These are phyloP conservation scores for Pandemis heparana DNA, from an alignment of 2,888 invertebrate species.

Conservation along the genomic window DNA sequence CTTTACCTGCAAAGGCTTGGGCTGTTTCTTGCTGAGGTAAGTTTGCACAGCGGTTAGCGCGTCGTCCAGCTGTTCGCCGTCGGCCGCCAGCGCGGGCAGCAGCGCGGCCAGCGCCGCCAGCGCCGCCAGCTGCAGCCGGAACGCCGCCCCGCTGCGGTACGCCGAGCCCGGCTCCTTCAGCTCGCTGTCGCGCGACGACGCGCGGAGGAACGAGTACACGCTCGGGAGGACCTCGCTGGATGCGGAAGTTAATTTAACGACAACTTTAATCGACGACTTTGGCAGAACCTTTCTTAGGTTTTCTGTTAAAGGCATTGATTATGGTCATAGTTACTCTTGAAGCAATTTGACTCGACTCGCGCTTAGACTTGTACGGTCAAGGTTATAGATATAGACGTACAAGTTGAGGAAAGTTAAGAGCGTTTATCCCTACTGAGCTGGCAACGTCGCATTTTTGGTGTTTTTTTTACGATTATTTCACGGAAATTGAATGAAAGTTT, in stretches of 20 bases:
- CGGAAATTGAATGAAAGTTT: no score
- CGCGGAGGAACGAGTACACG: conserved; percentile 83
- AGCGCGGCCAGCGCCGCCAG: conserved; percentile 79
- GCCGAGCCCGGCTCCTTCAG: conserved; percentile 84
- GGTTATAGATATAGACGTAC: no score
- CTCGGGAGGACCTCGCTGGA: conserved; percentile 88
- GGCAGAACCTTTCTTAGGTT: no score
- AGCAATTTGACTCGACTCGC: no score
- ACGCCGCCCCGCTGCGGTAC: conserved; percentile 82
- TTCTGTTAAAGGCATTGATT: no score
- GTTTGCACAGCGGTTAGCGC: conserved; percentile 73
- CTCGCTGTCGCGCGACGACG: conserved; percentile 84
- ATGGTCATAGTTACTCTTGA: no score
- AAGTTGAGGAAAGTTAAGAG: no score
- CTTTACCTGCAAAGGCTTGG: conserved; percentile 87
- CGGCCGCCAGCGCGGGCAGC: conserved; percentile 75
- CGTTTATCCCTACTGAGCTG: no score
- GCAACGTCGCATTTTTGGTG: no score
- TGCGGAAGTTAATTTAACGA: neutral
- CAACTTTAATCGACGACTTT: no score
- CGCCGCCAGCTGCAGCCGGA: conserved; percentile 82
- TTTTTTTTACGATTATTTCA: no score
- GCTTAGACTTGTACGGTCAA: no score
- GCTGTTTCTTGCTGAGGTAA: conserved; percentile 88
- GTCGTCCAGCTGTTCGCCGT: conserved; percentile 68